These are phyloP conservation scores for Eupeodes latifasciatus DNA, from an alignment of 2,888 invertebrate species.

Conservation along the genomic window DNA sequence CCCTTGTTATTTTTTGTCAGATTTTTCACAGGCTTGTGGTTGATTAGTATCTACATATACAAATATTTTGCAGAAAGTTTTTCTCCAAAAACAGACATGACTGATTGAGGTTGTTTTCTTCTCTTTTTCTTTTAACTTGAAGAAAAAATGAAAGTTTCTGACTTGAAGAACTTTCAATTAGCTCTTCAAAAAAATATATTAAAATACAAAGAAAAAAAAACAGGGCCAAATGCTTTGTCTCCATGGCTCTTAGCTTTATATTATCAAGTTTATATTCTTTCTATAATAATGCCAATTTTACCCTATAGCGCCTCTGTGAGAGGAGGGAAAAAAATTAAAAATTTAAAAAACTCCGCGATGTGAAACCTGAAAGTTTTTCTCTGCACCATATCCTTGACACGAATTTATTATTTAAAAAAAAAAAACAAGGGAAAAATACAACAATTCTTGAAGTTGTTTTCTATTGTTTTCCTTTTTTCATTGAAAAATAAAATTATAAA, in stretches of 20 bases:
- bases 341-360: constrained; percentile 3
- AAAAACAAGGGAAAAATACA: constrained; percentile 3
- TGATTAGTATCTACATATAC: too few relatives aligned
- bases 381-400: constrained; percentile 65
- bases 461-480: constrained; percentile 46
- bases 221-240: constrained; percentile 17
- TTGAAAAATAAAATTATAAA: not conserved
- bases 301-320: constrained; percentile 16
- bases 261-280: constrained; percentile 10
- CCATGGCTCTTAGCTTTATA: not conserved
- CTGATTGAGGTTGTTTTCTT: not conserved
- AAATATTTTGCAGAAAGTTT: not conserved
- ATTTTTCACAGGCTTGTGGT: not conserved
- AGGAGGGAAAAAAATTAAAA: not conserved
- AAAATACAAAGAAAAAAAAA: constrained; percentile 6
- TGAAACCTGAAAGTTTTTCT: constrained; percentile 32
- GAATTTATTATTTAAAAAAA: constrained; percentile 44
- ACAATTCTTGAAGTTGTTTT: constrained; percentile 30
- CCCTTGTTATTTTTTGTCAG: too few relatives aligned
- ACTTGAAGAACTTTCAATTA: constrained; percentile 27
- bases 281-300: constrained; percentile 2
- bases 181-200: constrained; percentile 31
- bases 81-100: not conserved
- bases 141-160: constrained; percentile 2
- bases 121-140: not conserved